These are phyloP conservation scores for Oenanthe oenanthe DNA, from an alignment of 2,113 vertebrate species.

Conservation along the genomic window DNA sequence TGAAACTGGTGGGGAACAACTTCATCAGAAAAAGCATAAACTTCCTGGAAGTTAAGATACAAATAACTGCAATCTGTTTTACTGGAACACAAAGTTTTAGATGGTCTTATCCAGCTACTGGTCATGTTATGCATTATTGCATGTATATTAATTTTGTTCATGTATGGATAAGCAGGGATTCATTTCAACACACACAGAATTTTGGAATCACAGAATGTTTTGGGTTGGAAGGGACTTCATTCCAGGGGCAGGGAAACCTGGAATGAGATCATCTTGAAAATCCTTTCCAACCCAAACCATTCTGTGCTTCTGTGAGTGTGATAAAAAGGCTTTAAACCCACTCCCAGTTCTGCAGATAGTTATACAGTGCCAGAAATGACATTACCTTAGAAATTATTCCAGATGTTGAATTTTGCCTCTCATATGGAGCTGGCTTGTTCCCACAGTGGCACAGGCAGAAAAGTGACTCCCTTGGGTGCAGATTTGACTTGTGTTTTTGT, in stretches of 20 bases:
- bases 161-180: neutral
- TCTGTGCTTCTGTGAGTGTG: neutral
- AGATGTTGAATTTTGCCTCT: neutral
- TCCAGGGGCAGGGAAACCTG: neutral
- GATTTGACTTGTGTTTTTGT: neutral
- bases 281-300: neutral
- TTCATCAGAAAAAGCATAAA: neutral
- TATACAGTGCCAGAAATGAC: neutral
- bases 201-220: neutral
- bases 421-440: neutral
- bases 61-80: neutral
- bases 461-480: neutral
- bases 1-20: neutral
- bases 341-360: neutral
- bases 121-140: neutral
- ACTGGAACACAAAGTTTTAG: neutral
- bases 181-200: neutral
- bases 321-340: neutral
- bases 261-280: neutral
- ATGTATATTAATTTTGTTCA: neutral
- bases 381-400: neutral
- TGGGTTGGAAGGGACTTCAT: neutral
- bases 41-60: neutral
- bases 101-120: neutral
- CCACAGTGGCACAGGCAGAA: neutral